A percentile compares a stretch with the other conserved stretches of the same genome.
These are phyloP conservation scores for Trinorchestia longiramus DNA, from an alignment of 1,140 invertebrate species.

Conservation along the genomic window DNA sequence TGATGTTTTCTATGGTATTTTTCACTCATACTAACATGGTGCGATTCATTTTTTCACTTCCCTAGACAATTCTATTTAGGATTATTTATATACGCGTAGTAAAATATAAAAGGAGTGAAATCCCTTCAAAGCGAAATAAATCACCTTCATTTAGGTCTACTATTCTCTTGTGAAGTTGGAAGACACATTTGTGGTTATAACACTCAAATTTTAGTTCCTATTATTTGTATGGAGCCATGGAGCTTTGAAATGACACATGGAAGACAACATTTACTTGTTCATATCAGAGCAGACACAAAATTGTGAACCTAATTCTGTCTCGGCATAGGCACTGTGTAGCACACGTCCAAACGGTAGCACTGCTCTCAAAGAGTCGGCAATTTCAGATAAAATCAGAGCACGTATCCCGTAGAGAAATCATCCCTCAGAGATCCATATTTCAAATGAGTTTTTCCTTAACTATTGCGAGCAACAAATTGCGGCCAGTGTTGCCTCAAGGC, in stretches of 20 bases:
- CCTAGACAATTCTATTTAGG: too few species aligned
- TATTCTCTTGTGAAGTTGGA: too few species aligned
- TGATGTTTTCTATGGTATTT: too few species aligned
- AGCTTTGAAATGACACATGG: neutral
- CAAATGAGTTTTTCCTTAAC: constrained; percentile 45
- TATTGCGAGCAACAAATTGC: constrained; percentile 44
- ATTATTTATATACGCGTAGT: too few species aligned
- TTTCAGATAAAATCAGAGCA: constrained; percentile 12
- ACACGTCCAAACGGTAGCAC: neutral
- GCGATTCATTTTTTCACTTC: too few species aligned
- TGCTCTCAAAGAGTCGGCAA: neutral
- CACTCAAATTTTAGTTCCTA: too few species aligned
- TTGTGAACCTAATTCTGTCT: neutral
- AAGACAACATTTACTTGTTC: neutral
- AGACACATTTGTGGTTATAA: too few species aligned
- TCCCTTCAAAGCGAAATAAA: too few species aligned
- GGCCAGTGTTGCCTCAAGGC: constrained; percentile 25
- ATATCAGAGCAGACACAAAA: neutral
- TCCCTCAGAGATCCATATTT: constrained; percentile 26
- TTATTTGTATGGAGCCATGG: neutral
- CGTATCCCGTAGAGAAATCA: neutral
- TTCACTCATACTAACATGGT: too few species aligned
- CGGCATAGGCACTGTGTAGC: neutral
- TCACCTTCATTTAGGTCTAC: too few species aligned
- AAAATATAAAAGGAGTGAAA: too few species aligned